Percentiles rank a stretch among this genome's conserved stretches.
Evolutionary conservation across 2,888 invertebrate genomes (phyloP).

Genomic region (Chalcis sispes): DNA sequence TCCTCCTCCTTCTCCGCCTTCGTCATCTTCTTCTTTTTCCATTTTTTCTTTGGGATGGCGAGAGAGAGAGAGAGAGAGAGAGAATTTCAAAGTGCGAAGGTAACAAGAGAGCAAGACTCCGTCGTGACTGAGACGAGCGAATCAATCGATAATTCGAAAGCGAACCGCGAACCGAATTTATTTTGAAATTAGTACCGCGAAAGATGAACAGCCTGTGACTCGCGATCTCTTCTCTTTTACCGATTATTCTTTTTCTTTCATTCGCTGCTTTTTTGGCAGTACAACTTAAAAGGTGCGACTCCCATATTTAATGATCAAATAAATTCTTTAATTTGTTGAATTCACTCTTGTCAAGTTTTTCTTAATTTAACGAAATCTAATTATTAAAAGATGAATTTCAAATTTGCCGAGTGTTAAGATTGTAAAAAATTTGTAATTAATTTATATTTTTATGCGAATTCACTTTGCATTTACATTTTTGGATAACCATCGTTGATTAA

Average conservation of each 20-base stretch:
- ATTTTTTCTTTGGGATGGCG: not conserved
- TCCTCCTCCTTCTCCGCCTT: not conserved
- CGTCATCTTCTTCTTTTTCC: conserved; percentile 5
- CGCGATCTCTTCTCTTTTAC: no score
- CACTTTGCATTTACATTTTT: no score
- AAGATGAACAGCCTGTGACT: not conserved
- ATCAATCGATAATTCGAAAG: conserved; percentile 35
- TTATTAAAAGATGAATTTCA: not conserved
- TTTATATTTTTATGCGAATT: no score
- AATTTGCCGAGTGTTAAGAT: no score
- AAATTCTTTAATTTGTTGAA: conserved; percentile 20
- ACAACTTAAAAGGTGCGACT: not conserved
- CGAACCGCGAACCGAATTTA: conserved; percentile 49
- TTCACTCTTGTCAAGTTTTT: conserved; percentile 6
- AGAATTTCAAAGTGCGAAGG: not conserved
- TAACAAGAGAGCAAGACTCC: conserved; percentile 32
- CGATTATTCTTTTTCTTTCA: not conserved
- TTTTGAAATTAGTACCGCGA: conserved; percentile 49
- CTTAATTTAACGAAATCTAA: not conserved
- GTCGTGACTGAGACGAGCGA: no score
- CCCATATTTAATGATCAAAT: conserved; percentile 25
- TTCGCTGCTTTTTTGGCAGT: not conserved
- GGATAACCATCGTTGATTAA: no score
- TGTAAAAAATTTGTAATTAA: no score
- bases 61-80: not conserved